These are phyloP conservation scores for Chamaetylas fuelleborni DNA, from an alignment of 2,113 vertebrate species.

Conservation along the genomic window DNA sequence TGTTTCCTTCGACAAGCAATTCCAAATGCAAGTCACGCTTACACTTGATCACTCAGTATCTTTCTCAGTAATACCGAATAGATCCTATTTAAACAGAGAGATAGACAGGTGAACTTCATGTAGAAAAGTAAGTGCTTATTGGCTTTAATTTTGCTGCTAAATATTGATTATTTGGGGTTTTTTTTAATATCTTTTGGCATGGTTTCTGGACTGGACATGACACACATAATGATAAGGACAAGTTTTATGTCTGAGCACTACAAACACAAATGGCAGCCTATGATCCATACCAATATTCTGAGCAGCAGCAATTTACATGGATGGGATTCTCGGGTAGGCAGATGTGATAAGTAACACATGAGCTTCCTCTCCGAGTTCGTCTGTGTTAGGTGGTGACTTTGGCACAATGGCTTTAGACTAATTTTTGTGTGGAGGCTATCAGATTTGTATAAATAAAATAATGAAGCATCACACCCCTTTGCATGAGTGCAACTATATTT, in stretches of 20 bases:
- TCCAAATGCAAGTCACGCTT: neutral
- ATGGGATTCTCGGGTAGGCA: neutral
- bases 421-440: neutral
- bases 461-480: neutral
- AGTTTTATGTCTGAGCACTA: neutral
- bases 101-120: neutral
- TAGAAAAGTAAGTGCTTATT: neutral
- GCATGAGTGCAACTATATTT: neutral
- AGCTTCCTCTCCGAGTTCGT: neutral
- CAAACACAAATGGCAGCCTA: neutral
- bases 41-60: neutral
- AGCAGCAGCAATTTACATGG: neutral
- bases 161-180: neutral
- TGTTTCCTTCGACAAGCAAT: constrained; percentile 7
- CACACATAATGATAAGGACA: neutral
- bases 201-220: neutral
- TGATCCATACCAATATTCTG: neutral
- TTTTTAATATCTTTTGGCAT: neutral
- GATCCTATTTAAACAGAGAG: neutral
- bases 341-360: rapidly evolving
- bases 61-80: constrained; percentile 11
- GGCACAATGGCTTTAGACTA: neutral
- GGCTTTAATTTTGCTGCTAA: neutral
- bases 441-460: neutral
- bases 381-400: neutral